Base-by-base conservation (phyloP, 2,888 invertebrate genomes). In the Eurytoma californica region DNA sequence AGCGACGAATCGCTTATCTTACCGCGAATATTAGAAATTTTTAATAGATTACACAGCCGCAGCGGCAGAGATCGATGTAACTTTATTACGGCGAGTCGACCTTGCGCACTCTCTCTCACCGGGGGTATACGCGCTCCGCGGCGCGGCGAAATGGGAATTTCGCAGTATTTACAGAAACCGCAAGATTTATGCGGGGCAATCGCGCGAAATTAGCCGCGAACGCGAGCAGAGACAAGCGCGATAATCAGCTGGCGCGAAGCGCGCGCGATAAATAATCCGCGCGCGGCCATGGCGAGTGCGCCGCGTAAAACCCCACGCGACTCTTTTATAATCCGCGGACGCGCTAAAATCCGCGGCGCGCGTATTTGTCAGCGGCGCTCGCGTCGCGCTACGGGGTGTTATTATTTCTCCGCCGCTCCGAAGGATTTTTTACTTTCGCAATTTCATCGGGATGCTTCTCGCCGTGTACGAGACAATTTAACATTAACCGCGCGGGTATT, bases 171-270 rank as follows among this genome's bases (percentile, higher is more conserved):
- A 58, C 20, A 58, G 20, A 58, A 58, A 58, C 58, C 20, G 24
- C 67, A 53, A 72, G 73, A 73, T 73, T 55, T 63, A 73, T 65
- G 63, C 39, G 39, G 39, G 57, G 73, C 65, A 55, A 73, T 73
- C 57, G 55, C 28, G 12, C 63, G 39, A 55, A 60, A 60, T 70
- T 60, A 70, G 55, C 53, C 39, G 16, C 53, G 72, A 18, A 39
- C 39, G 39, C 39, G 13, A 65, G 55, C 20, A 14, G 49, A 16
- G 47, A 58, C 58, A 58, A 72, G 30, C 55, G 63, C 28, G 65
- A 30, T 67, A 74, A 74, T 74, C 66, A 66, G 66, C 20, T 58
- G 66, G 57, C 66, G 58, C 55, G 66, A 65, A 66, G 49, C 18
- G 30, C 55, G 28, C 28, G 66, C 58, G 20, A 72, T 72, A 72